Evolutionary conservation across 2,113 vertebrate genomes (phyloP).

Genomic region (Otus sunia): DNA sequence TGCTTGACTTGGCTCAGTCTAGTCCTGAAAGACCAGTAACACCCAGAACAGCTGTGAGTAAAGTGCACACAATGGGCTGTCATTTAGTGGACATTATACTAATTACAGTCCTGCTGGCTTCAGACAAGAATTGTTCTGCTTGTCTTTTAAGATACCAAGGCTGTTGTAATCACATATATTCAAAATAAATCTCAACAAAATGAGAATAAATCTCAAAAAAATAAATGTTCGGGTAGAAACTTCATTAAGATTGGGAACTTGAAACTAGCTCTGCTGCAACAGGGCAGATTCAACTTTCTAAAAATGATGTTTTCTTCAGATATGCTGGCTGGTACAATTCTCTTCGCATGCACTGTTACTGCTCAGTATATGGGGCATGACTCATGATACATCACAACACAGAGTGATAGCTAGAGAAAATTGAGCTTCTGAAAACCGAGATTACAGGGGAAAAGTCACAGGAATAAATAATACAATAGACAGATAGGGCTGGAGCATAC

Average conservation of each 20-base stretch:
- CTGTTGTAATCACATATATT: background rate
- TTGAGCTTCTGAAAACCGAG: slow-evolving; percentile 19
- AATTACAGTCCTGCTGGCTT: background rate
- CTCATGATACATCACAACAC: background rate
- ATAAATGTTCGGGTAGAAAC: background rate
- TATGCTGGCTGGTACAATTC: background rate
- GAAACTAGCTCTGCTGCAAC: background rate
- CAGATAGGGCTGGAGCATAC: background rate
- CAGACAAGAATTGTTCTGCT: background rate
- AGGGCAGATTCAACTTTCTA: background rate
- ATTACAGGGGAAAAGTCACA: slow-evolving; percentile 17
- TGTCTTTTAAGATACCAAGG: background rate
- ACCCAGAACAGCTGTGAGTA: slow-evolving; percentile 17
- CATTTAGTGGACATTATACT: slow-evolving; percentile 11
- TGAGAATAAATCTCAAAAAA: background rate
- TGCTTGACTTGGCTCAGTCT: background rate
- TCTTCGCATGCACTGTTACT: background rate
- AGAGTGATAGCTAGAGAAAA: slow-evolving; percentile 6
- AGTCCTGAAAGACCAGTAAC: background rate
- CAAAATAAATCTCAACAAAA: background rate
- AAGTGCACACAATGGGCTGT: background rate
- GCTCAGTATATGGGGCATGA: background rate
- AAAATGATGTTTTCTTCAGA: background rate
- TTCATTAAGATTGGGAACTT: background rate
- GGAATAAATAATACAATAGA: slow-evolving; percentile 13